Conservation (phyloP, 2,113 vertebrate genomes). For the Neotoma lepida region DNA sequence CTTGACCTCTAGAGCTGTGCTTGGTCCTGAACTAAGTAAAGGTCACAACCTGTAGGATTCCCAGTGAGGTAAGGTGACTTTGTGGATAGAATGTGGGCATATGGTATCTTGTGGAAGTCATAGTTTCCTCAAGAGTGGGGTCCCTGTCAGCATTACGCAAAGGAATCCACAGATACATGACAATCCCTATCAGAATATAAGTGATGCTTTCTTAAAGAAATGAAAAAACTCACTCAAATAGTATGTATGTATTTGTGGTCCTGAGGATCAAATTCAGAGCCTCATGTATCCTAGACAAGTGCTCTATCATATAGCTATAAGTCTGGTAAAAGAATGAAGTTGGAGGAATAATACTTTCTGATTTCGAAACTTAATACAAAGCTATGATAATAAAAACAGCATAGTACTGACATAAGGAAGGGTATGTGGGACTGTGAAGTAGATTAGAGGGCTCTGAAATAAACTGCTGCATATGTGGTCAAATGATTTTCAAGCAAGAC, state of each 20-base stretch:
- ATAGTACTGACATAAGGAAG: neutral
- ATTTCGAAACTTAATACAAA: conserved; percentile 40
- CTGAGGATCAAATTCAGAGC: neutral
- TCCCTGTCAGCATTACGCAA: neutral
- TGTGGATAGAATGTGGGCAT: neutral
- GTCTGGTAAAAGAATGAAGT: conserved; percentile 7
- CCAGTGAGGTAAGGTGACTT: neutral
- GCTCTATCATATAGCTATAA: neutral
- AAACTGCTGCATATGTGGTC: neutral
- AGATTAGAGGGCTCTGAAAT: neutral
- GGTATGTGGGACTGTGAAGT: neutral
- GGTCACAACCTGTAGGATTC: neutral
- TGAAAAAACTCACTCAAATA: neutral
- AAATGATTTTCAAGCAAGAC: neutral
- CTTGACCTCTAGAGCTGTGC: neutral
- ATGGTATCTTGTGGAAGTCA: neutral
- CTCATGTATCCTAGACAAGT: neutral
- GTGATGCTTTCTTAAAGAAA: neutral
- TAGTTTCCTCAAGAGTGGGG: neutral
- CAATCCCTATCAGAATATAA: neutral
- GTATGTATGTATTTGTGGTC: too few species aligned
- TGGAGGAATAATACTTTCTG: neutral
- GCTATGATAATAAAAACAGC: neutral
- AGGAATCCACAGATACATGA: neutral
- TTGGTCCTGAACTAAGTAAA: neutral